These are phyloP conservation scores for Rhopalosiphum padi DNA, from an alignment of 1,140 invertebrate genomes.

Conservation along the genomic window DNA sequence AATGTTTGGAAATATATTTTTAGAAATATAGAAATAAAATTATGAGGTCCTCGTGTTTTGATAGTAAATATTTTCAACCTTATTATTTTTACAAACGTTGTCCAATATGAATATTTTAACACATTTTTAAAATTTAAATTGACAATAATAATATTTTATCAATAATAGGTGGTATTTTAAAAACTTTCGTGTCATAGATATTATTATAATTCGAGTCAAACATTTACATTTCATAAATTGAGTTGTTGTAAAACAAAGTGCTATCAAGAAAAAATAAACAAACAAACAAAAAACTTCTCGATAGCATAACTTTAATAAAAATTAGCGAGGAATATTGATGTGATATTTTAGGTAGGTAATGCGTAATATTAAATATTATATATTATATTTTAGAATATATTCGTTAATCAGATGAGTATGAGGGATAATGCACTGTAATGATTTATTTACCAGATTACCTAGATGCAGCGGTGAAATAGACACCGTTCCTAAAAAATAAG, in stretches of 20 bases:
- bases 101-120: not conserved
- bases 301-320: not conserved
- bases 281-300: not conserved
- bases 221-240: not conserved
- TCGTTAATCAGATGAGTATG: not conserved
- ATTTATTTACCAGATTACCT: not conserved
- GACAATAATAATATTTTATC: not conserved
- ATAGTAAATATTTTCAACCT: not conserved
- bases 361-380: too few species aligned
- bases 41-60: not conserved
- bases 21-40: not conserved
- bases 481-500: not conserved
- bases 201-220: not conserved
- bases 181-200: not conserved
- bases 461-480: not conserved
- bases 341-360: not conserved
- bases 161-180: not conserved
- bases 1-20: conserved; percentile 19
- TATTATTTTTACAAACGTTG: not conserved
- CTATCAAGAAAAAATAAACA: not conserved
- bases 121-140: not conserved
- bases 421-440: not conserved
- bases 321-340: not conserved
- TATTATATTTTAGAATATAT: not conserved
- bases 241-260: not conserved